Conservation (phyloP, 2,888 invertebrate genomes). For the Caenorhabditis afra region DNA sequence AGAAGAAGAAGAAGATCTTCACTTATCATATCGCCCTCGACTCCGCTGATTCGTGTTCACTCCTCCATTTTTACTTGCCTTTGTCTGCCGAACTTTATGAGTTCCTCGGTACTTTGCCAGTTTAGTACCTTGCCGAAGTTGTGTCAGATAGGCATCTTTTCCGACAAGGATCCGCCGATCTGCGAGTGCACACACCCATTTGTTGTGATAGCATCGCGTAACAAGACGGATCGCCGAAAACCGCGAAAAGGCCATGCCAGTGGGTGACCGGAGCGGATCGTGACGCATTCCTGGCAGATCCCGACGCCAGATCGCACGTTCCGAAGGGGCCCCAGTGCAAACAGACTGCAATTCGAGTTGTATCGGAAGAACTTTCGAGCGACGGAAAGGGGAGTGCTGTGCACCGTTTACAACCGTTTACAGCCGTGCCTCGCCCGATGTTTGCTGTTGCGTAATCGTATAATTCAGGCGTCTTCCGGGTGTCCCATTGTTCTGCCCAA, state of each 20-base stretch:
- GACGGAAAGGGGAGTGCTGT: too few relatives aligned
- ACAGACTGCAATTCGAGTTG: too few relatives aligned
- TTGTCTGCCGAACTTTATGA: constrained; percentile 9
- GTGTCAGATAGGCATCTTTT: constrained; percentile 30
- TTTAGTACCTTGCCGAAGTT: constrained; percentile 15
- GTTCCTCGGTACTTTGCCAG: constrained; percentile 2
- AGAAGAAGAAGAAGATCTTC: too few relatives aligned
- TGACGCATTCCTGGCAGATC: not conserved
- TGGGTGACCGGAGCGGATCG: not conserved
- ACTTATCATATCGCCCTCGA: not conserved
- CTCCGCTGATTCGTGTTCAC: too few relatives aligned
- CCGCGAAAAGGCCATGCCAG: constrained; percentile 36
- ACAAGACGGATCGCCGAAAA: constrained; percentile 54
- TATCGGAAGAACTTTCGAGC: too few relatives aligned
- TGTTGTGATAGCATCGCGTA: constrained; percentile 57
- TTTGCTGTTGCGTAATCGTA: constrained; percentile 27
- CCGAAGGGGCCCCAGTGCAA: too few relatives aligned
- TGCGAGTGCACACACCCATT: constrained; percentile 31
- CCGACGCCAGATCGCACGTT: not conserved
- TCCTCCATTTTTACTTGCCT: not conserved
- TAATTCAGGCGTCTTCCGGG: constrained; percentile 7
- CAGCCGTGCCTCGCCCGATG: too few relatives aligned
- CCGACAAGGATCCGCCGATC: constrained; percentile 21
- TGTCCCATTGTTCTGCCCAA: not conserved
- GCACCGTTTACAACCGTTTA: too few relatives aligned